Percentiles rank a stretch among this genome's conserved stretches.
Conservation (phyloP, 2,113 vertebrate genomes). For the Paradisaea rubra region DNA sequence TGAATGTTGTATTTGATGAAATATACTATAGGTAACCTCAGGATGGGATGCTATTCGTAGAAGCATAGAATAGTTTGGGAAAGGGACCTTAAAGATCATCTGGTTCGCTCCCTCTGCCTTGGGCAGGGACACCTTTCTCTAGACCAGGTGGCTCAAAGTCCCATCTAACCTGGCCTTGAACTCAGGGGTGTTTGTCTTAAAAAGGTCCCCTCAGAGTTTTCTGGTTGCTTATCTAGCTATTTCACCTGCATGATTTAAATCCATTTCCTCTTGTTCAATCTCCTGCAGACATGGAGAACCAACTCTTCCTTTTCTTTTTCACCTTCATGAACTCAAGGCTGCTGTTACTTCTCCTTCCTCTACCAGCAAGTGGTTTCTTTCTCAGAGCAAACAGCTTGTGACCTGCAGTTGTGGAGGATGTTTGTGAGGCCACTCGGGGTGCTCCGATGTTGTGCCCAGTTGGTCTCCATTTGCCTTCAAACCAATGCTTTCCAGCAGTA, state of each 20-base stretch:
- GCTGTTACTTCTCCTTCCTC: neutral
- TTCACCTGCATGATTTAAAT: neutral
- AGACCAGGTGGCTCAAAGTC: neutral
- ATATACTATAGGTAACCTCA: neutral
- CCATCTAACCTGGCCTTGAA: neutral
- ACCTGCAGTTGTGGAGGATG: rapidly evolving
- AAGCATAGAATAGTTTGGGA: neutral
- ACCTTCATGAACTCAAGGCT: neutral
- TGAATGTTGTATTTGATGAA: neutral
- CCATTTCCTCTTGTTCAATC: neutral
- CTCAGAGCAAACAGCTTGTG: neutral
- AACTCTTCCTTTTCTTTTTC: neutral
- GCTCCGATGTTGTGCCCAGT: neutral
- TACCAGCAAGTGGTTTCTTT: neutral
- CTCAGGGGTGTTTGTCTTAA: neutral
- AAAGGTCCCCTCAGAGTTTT: neutral
- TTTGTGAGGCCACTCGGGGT: neutral
- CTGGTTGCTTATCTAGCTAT: neutral
- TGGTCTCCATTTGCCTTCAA: neutral
- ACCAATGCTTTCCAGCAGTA: neutral
- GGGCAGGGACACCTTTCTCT: neutral
- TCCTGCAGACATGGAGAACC: neutral
- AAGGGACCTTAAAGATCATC: neutral
- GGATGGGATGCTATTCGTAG: neutral
- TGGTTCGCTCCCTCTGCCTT: neutral